Evolutionary conservation across 2,888 invertebrate species (phyloP).

Genomic region (Stenolophus ochropezus): DNA sequence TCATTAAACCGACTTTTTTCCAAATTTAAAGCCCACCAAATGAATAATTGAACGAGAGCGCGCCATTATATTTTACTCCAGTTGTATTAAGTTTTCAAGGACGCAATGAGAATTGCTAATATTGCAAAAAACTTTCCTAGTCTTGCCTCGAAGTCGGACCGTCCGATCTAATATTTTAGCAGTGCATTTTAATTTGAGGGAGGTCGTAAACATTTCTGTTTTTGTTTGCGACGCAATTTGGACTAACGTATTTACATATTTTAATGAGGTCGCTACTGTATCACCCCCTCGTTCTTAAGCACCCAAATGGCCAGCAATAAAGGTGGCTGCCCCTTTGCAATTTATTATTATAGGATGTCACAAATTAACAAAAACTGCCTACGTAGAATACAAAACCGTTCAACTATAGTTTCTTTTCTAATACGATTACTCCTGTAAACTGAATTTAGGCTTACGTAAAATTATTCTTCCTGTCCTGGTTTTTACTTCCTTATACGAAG

Average conservation of each 20-base stretch:
- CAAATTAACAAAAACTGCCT: conserved; percentile 2
- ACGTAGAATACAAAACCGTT: background rate
- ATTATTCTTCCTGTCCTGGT: too few species aligned
- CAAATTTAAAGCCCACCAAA: conserved; percentile 53
- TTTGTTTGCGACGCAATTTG: conserved; percentile 69
- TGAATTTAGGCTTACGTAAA: too few species aligned
- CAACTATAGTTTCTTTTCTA: too few species aligned
- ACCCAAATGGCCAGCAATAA: background rate
- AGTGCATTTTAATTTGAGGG: conserved; percentile 57
- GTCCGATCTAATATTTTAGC: conserved; percentile 53
- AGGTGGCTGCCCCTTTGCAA: background rate
- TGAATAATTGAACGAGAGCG: conserved; percentile 52
- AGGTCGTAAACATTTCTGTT: conserved; percentile 65
- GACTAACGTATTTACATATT: conserved; percentile 69
- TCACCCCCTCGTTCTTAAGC: background rate
- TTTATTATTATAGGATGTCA: conserved; percentile 10
- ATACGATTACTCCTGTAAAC: too few species aligned
- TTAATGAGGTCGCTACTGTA: conserved; percentile 67
- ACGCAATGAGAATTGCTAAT: conserved; percentile 47
- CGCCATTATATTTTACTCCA: conserved; percentile 49
- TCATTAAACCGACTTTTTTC: conserved; percentile 53
- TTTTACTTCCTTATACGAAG: too few species aligned
- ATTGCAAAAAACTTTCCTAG: conserved; percentile 39
- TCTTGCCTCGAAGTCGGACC: background rate
- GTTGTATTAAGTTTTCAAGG: conserved; percentile 44